Percentiles rank a stretch among this genome's conserved stretches.
phyloP scores from a whole-genome alignment of 2,113 vertebrate genomes.

The Scomber colias region DNA sequence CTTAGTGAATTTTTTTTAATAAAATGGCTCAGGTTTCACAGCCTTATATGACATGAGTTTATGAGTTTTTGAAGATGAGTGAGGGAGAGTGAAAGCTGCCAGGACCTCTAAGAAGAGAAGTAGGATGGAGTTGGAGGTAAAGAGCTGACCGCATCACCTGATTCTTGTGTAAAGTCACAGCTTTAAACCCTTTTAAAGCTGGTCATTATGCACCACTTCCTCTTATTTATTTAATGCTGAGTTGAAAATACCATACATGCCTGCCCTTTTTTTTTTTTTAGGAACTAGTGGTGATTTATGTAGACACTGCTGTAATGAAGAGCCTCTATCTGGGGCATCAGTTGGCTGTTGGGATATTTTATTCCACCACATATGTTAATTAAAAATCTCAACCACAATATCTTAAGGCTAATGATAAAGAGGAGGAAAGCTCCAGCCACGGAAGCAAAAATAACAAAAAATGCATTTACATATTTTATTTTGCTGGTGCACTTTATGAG shows the following conservation, averaged over 20 bases:
- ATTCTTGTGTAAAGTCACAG: slow-evolving; percentile 42
- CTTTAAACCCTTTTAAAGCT: not conserved
- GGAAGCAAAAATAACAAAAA: slow-evolving; percentile 33
- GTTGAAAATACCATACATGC: not conserved
- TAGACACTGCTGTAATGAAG: not conserved
- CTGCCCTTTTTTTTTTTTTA: not conserved
- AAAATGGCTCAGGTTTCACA: slow-evolving; percentile 23
- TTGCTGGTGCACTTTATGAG: slow-evolving; percentile 33
- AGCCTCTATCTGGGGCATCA: slow-evolving; percentile 45
- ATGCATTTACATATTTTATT: slow-evolving; percentile 47
- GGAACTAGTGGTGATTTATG: not conserved
- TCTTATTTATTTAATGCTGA: not conserved
- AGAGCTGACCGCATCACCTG: slow-evolving; percentile 23
- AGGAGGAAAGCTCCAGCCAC: not conserved
- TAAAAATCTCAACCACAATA: slow-evolving; percentile 31
- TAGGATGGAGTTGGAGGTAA: slow-evolving; percentile 7
- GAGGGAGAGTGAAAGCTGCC: not conserved
- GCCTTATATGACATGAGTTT: slow-evolving; percentile 13
- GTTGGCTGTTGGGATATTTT: slow-evolving; percentile 41
- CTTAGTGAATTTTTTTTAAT: slow-evolving; percentile 25
- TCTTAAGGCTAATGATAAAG: slow-evolving; percentile 50
- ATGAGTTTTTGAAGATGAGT: slow-evolving; percentile 26
- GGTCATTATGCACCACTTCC: not conserved
- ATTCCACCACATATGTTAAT: slow-evolving; percentile 40
- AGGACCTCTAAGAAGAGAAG: slow-evolving; percentile 19